phyloP scores from a whole-genome alignment of 2,113 vertebrate species.

The Brachyistius frenatus region DNA sequence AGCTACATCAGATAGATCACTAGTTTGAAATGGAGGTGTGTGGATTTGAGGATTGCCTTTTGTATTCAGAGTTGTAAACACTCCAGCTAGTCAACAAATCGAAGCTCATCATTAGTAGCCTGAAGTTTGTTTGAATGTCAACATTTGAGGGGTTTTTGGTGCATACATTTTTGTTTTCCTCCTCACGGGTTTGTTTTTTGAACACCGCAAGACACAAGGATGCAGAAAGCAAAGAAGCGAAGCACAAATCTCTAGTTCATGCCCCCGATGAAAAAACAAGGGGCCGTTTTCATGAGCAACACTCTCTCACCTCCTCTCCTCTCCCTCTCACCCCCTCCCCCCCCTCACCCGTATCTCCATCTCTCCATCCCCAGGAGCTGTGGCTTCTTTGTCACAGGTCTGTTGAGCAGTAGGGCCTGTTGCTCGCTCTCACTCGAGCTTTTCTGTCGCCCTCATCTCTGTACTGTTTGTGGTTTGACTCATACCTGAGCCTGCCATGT shows the following conservation, averaged over 20 bases:
- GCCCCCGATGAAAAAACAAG: constrained; percentile 68
- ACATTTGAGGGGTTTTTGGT: neutral
- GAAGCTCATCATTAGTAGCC: neutral
- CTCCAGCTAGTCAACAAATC: neutral
- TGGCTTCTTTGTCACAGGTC: constrained; percentile 59
- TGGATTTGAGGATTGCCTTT: neutral
- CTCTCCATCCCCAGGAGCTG: constrained; percentile 61
- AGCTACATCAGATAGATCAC: neutral
- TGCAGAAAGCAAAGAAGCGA: constrained; percentile 38
- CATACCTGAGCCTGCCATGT: constrained; percentile 45
- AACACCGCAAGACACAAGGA: constrained; percentile 18
- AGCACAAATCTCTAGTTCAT: constrained; percentile 58
- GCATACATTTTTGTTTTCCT: neutral
- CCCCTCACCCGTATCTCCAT: constrained; percentile 27
- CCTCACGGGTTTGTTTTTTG: neutral
- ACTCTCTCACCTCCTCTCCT: constrained; percentile 36
- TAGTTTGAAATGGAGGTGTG: neutral
- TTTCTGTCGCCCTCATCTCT: constrained; percentile 44
- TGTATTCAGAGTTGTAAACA: neutral
- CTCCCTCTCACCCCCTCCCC: constrained; percentile 21
- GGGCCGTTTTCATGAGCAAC: constrained; percentile 62
- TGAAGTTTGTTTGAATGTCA: neutral
- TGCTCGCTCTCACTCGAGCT: constrained; percentile 12
- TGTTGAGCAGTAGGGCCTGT: constrained; percentile 46
- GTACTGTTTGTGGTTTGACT: constrained; percentile 51